Evolutionary conservation across 2,113 vertebrate genomes (phyloP).

Genomic region (Sinocyclocheilus grahami): DNA sequence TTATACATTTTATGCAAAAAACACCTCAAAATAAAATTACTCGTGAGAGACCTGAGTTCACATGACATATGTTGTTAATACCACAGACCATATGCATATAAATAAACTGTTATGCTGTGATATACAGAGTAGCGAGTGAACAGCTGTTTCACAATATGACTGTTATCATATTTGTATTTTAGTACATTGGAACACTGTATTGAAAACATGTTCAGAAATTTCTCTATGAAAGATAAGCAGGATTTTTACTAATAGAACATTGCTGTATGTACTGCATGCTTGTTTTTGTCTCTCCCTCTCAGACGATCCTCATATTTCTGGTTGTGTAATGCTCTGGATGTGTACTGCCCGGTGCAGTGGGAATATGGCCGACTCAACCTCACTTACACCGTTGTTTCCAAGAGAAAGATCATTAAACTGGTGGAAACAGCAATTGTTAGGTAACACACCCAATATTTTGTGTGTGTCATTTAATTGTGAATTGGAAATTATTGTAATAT

Average conservation of each 20-base stretch:
- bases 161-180: neutral
- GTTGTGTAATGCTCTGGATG: slow-evolving; percentile 89
- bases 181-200: neutral
- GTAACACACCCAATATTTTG: slow-evolving; percentile 62
- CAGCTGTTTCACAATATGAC: neutral
- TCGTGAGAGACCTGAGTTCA: too few species aligned
- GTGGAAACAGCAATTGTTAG: slow-evolving; percentile 88
- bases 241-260: neutral
- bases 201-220: neutral
- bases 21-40: too few species aligned
- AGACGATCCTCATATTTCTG: slow-evolving; percentile 98
- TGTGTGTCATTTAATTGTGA: neutral
- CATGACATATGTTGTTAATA: too few species aligned
- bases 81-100: too few species aligned
- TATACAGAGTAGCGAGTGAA: neutral
- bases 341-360: slow-evolving; percentile 99
- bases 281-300: neutral
- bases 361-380: slow-evolving; percentile 96
- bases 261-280: neutral
- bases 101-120: neutral
- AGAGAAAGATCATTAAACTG: slow-evolving; percentile 96
- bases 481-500: neutral
- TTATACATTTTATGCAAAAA: too few species aligned
- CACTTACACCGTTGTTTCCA: slow-evolving; percentile 95
- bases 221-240: too few species aligned